A percentile compares a stretch with the other conserved stretches of the same genome.
phyloP scores from a whole-genome alignment of 2,797 vertebrate species.

The Chelonia mydas region DNA sequence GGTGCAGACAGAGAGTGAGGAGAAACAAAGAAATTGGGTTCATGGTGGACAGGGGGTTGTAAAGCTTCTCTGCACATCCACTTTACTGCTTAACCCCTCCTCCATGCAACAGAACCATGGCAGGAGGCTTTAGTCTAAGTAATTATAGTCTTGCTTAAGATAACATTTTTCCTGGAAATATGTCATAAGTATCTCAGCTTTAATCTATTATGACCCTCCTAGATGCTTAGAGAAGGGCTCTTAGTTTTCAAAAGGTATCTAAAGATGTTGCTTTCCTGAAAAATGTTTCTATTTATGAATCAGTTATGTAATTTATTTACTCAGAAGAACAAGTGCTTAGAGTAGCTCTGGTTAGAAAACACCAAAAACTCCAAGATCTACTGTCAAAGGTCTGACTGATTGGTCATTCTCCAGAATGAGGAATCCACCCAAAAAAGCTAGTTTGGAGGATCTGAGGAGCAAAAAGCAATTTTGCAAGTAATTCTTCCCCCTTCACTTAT shows the following conservation, averaged over 20 bases:
- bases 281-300: constrained; percentile 19
- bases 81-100: neutral
- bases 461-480: neutral
- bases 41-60: neutral
- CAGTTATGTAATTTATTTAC: neutral
- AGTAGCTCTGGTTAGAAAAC: constrained; percentile 10
- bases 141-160: neutral
- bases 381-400: constrained; percentile 24
- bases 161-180: neutral
- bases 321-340: neutral
- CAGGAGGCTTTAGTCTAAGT: neutral
- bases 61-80: neutral
- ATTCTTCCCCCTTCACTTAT: neutral
- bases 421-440: constrained; percentile 34
- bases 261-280: constrained; percentile 32
- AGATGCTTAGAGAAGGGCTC: neutral
- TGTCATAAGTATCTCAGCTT: constrained; percentile 7
- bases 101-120: neutral
- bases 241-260: constrained; percentile 10
- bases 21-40: neutral
- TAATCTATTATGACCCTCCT: neutral
- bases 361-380: constrained; percentile 18
- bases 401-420: neutral
- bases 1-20: neutral
- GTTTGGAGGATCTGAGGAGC: constrained; percentile 18